Evolutionary conservation across 2,113 vertebrate genomes (phyloP).

Genomic region (Chinchilla lanigera): DNA sequence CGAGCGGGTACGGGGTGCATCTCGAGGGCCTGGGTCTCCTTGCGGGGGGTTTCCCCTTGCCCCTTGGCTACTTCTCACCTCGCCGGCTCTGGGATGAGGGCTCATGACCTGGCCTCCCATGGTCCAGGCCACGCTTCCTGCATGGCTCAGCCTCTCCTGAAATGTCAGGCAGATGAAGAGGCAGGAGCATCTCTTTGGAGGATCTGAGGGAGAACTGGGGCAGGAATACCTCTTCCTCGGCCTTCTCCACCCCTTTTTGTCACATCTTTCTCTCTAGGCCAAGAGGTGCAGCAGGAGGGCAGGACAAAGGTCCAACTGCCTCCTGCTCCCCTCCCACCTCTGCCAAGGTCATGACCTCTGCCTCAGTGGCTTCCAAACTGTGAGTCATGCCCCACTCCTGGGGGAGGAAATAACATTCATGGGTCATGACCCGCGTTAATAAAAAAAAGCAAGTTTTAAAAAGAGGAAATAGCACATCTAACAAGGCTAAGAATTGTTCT

Average conservation of each 20-base stretch:
- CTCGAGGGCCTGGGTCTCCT: not conserved
- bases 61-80: not conserved
- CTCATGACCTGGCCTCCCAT: not conserved
- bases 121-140: not conserved
- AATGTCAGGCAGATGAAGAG: not conserved
- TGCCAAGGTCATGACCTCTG: not conserved
- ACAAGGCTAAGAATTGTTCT: not conserved
- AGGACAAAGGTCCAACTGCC: not conserved
- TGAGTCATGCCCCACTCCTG: not conserved
- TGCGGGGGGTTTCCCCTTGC: not conserved
- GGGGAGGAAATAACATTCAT: not conserved
- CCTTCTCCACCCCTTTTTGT: no score
- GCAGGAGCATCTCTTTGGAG: not conserved
- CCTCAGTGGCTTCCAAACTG: not conserved
- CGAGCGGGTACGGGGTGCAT: fast-evolving
- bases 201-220: not conserved
- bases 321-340: not conserved
- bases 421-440: not conserved
- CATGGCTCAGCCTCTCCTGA: not conserved
- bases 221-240: not conserved
- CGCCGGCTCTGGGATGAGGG: not conserved
- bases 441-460: not conserved
- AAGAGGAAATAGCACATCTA: not conserved
- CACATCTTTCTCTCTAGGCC: not conserved
- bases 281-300: not conserved